phyloP scores from a whole-genome alignment of 1,140 invertebrate genomes.

The Diploscapter pachys region DNA sequence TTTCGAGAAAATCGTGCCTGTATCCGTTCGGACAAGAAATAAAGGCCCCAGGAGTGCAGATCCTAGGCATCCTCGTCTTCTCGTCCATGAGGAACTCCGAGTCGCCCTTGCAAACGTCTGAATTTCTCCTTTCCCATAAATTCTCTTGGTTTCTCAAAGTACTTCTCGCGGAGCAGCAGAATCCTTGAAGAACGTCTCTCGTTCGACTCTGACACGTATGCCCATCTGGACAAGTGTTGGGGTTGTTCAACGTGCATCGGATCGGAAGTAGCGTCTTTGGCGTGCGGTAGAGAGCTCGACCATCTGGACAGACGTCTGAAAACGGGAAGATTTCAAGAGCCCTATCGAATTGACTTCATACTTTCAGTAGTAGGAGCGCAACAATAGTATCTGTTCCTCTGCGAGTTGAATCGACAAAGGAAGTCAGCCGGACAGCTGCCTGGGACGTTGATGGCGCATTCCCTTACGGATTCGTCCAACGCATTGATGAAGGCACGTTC shows the following conservation, averaged over 20 bases:
- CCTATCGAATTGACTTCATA: constrained; percentile 2
- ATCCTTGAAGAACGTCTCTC: constrained; percentile 44
- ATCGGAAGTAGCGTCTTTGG: constrained; percentile 49
- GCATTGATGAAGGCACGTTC: constrained; percentile 54
- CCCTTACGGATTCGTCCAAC: constrained; percentile 49
- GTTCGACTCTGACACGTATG: constrained; percentile 34
- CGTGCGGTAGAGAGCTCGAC: constrained; percentile 45
- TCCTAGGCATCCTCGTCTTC: constrained; percentile 52
- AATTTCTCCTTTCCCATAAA: constrained; percentile 7
- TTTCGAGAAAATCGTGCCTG: background rate
- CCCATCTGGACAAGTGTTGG: constrained; percentile 34
- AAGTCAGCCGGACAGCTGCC: constrained; percentile 52
- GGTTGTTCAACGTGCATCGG: constrained; percentile 43
- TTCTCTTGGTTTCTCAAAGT: no score
- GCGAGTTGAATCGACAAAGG: constrained; percentile 47
- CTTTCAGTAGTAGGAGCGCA: constrained; percentile 53
- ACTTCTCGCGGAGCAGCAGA: constrained; percentile 48
- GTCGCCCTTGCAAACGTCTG: constrained; percentile 51
- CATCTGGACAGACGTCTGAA: constrained; percentile 51
- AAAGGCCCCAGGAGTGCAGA: constrained; percentile 54
- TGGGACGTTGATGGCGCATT: constrained; percentile 53
- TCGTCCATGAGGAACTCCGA: constrained; percentile 52
- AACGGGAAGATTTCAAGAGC: no score
- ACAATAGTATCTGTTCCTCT: constrained; percentile 53
- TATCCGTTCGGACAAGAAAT: constrained; percentile 46